phyloP scores from a whole-genome alignment of 2,797 vertebrate species.

The Gobio occitaniae region DNA sequence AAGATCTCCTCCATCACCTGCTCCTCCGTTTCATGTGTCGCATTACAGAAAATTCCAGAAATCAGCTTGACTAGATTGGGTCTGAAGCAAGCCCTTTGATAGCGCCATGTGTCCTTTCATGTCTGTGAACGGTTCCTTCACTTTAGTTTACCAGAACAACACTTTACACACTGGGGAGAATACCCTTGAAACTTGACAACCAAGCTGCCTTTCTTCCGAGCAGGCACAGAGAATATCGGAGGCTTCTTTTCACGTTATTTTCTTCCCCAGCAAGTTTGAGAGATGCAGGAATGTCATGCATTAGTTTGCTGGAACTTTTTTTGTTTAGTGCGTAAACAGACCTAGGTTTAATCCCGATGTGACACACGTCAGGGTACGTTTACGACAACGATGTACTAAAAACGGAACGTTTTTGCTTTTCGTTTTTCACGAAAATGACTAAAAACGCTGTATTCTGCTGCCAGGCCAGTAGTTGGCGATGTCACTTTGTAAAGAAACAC shows the following conservation, averaged over 20 bases:
- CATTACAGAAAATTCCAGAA: slow-evolving; percentile 61
- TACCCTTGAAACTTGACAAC: slow-evolving; percentile 62
- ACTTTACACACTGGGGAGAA: slow-evolving; percentile 60
- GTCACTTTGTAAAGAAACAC: not conserved
- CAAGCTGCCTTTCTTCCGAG: slow-evolving; percentile 56
- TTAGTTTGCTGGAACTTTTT: slow-evolving; percentile 8
- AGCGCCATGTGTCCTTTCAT: slow-evolving; percentile 59
- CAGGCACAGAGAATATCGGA: slow-evolving; percentile 48
- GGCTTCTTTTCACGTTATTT: slow-evolving; percentile 58
- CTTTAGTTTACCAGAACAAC: slow-evolving; percentile 65
- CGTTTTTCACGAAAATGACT: not conserved
- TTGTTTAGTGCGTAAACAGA: slow-evolving; percentile 7
- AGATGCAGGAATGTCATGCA: slow-evolving; percentile 38
- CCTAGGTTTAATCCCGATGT: not conserved
- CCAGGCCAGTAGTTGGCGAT: not conserved
- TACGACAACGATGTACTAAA: not conserved
- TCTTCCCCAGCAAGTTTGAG: slow-evolving; percentile 53
- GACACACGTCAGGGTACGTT: not conserved
- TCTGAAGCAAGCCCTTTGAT: slow-evolving; percentile 64
- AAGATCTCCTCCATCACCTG: slow-evolving; percentile 48
- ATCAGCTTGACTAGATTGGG: slow-evolving; percentile 61
- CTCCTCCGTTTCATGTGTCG: slow-evolving; percentile 51
- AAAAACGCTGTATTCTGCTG: not conserved
- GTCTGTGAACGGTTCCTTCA: slow-evolving; percentile 60
- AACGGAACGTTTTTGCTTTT: not conserved